Evolutionary conservation across 2,797 vertebrate genomes (phyloP), one percentile per base, ranked within the genome.

Genomic region (Enteromius argenteus): DNA sequence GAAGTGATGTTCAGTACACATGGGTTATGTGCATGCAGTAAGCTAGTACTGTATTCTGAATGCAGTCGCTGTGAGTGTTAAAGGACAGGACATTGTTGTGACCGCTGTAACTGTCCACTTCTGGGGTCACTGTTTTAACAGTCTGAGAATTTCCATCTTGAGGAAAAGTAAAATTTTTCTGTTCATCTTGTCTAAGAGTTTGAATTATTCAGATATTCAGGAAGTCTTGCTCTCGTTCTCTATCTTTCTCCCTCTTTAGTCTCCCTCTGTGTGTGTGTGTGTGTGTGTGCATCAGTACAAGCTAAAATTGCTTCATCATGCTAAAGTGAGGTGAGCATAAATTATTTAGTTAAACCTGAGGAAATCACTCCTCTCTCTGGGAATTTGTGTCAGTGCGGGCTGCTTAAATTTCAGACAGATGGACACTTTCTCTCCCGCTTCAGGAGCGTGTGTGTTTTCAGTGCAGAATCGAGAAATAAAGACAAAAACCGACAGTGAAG

Each of bases 291-390:
- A 92, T 80, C 96, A 95, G 95, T 96, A 96, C 96, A 96, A 96
- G 96, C 96, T 96, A 96, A 96, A 97, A 97, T 97, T 97, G 96
- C 97, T 98, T 97, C 96, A 97, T 98, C 96, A 96, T 96, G 96
- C 95, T 96, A 95, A 95, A 95, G 95, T 95, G 95, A 96, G 96
- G 96, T 94, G 95, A 96, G 96, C 96, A 97, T 98, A 95, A 94
- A 96, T 98, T 98, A 97, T 99, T 97, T 96, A 97, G 96, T 95
- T 95, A 91, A 96, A 96, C 95, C 95, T 95, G 95, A 96, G 95
- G 95, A 96, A 96, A 96, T 96, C 94, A 92, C 93, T 94, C 92
- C 92, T 95, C 95, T 96, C 94, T 91, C 91, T 91, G 91, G 95
- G 94, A 90, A 95, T 96, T 94, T 95, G 94, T 93, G 89, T 95